Evolutionary conservation across 2,797 vertebrate genomes (phyloP).

Genomic region (Alectoris magna): DNA sequence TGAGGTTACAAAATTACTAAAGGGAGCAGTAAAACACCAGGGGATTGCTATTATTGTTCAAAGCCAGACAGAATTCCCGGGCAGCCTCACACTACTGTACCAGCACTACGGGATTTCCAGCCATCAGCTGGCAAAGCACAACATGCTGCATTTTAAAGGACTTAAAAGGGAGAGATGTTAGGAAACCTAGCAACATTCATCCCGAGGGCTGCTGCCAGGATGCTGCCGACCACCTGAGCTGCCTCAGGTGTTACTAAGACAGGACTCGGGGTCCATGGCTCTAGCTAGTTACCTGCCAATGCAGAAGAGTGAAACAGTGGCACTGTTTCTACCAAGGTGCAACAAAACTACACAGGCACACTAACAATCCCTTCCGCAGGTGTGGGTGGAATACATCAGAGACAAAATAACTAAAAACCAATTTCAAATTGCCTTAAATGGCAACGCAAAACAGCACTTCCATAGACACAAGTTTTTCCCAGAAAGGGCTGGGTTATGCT

Average conservation of each 20-base stretch:
- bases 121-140: background rate
- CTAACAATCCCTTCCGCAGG: background rate
- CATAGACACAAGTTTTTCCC: background rate
- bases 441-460: background rate
- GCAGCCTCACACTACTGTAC: background rate
- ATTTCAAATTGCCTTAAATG: background rate
- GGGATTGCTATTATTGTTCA: background rate
- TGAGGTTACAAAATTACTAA: background rate
- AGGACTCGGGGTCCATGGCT: background rate
- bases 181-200: background rate
- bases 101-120: background rate
- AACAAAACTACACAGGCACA: background rate
- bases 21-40: background rate
- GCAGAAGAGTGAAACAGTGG: fast-evolving
- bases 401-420: background rate
- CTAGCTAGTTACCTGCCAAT: background rate
- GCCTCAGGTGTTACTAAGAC: background rate
- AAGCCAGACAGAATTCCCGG: background rate
- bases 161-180: background rate
- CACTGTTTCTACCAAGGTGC: background rate
- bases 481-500: background rate
- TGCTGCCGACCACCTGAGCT: background rate
- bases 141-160: background rate
- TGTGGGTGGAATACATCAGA: background rate
- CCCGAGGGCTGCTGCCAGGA: background rate